phyloP scores from a whole-genome alignment of 2,888 invertebrate species.

The Temnothorax rugatulus region DNA sequence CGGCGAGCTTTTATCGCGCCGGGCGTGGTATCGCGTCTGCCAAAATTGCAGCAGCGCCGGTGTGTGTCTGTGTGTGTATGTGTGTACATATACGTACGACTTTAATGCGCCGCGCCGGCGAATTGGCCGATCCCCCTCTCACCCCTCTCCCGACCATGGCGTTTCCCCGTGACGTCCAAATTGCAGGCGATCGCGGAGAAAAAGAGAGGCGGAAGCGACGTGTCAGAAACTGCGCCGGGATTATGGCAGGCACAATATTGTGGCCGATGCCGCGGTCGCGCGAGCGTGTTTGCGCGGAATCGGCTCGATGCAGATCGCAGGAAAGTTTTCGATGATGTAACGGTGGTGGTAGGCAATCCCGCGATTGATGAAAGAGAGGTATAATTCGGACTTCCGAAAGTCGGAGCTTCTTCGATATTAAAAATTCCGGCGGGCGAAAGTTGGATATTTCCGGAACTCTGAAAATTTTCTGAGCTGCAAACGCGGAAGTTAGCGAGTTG shows the following conservation, averaged over 20 bases:
- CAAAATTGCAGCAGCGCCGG: slow-evolving; percentile 69
- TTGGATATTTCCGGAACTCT: neutral
- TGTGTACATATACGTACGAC: slow-evolving; percentile 38
- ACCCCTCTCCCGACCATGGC: slow-evolving; percentile 8
- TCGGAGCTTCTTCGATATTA: slow-evolving; percentile 23
- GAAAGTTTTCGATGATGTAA: slow-evolving; percentile 30
- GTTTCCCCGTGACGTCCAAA: slow-evolving; percentile 66
- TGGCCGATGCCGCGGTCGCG: slow-evolving; percentile 28
- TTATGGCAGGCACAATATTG: slow-evolving; percentile 52
- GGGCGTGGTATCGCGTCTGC: slow-evolving; percentile 68
- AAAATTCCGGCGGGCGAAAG: slow-evolving; percentile 33
- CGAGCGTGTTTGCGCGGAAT: slow-evolving; percentile 29
- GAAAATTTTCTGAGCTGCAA: slow-evolving; percentile 18
- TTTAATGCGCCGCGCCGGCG: slow-evolving; percentile 67
- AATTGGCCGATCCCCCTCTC: slow-evolving; percentile 55
- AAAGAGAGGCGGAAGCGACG: slow-evolving; percentile 60
- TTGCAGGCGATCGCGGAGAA: slow-evolving; percentile 68
- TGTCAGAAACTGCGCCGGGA: slow-evolving; percentile 46
- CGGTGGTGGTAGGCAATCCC: slow-evolving; percentile 24
- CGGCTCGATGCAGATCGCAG: slow-evolving; percentile 40
- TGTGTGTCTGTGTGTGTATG: neutral
- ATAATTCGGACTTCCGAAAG: slow-evolving; percentile 24
- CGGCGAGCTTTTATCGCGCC: slow-evolving; percentile 73
- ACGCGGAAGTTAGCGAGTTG: slow-evolving; percentile 16
- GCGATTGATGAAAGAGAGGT: slow-evolving; percentile 20